Conservation (phyloP, 2,113 vertebrate genomes). For the Otolemur garnettii region DNA sequence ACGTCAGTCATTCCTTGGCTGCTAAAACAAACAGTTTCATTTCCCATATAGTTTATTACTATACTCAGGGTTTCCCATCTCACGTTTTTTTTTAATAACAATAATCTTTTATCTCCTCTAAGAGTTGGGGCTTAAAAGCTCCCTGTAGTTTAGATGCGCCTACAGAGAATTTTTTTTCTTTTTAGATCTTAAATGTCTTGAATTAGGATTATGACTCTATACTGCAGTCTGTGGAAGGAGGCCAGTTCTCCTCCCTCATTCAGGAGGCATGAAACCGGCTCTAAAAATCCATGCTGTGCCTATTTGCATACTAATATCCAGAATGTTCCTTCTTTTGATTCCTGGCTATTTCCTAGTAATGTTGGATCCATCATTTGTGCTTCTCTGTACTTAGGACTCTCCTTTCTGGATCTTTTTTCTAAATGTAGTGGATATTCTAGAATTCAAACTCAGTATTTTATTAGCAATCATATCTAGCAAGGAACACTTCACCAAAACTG, state of each 20-base stretch:
- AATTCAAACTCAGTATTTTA: not conserved
- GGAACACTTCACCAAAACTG: not conserved
- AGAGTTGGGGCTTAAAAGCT: constrained; percentile 67
- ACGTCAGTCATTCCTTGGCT: constrained; percentile 56
- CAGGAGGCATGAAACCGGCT: not conserved
- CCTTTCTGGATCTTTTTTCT: constrained; percentile 7
- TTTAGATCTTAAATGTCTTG: not conserved
- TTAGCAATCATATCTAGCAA: not conserved
- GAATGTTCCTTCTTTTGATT: constrained; percentile 47
- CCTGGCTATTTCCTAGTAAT: constrained; percentile 66
- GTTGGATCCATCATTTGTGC: not conserved
- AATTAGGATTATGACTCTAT: not conserved
- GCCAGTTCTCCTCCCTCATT: not conserved
- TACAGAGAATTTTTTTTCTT: not conserved
- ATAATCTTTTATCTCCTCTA: constrained; percentile 60
- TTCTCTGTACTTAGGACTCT: not conserved
- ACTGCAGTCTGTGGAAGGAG: not conserved
- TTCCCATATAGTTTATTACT: constrained; percentile 56
- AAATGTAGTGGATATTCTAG: not conserved
- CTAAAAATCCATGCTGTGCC: not conserved
- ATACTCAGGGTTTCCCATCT: constrained; percentile 56
- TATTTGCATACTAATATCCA: not conserved
- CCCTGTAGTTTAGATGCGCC: constrained; percentile 32
- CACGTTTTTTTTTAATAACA: constrained; percentile 69
- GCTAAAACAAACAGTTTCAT: constrained; percentile 75